Percentiles rank a stretch among this genome's conserved stretches.
These are phyloP conservation scores for Agraylea sexmaculata DNA, from an alignment of 1,140 invertebrate species.

Conservation along the genomic window DNA sequence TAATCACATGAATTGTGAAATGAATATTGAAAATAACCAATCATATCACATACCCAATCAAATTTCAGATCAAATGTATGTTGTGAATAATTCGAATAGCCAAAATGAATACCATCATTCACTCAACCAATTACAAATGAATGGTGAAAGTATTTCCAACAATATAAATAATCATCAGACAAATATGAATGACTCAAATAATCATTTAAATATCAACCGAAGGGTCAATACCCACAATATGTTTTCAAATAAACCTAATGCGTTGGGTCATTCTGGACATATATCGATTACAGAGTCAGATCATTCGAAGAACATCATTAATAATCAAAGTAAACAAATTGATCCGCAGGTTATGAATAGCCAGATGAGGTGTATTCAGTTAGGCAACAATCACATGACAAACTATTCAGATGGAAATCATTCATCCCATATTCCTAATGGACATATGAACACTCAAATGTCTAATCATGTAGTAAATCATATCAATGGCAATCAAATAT, in stretches of 20 bases:
- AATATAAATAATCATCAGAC: conserved; percentile 13
- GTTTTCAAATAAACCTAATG: too few relatives aligned
- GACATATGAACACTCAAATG: too few relatives aligned
- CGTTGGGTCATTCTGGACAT: too few relatives aligned
- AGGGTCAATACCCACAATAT: neutral
- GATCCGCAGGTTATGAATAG: neutral
- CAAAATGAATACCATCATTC: conserved; percentile 1
- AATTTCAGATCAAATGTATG: conserved; percentile 9
- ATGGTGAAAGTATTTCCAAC: conserved; percentile 25
- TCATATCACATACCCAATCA: conserved; percentile 10
- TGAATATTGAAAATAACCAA: too few relatives aligned
- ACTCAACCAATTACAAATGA: conserved; percentile 2
- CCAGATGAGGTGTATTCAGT: too few relatives aligned
- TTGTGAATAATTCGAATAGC: conserved; percentile 6
- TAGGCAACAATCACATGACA: conserved; percentile 35
- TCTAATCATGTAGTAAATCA: too few relatives aligned
- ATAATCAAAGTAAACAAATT: conserved; percentile 9
- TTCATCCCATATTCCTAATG: conserved; percentile 13
- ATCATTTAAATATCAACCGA: conserved; percentile 1
- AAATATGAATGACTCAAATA: conserved; percentile 10
- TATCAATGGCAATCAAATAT: too few relatives aligned
- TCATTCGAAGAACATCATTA: conserved; percentile 29
- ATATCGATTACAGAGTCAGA: conserved; percentile 31
- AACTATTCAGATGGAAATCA: conserved; percentile 35
- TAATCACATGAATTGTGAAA: too few relatives aligned